Evolutionary conservation across 2,113 vertebrate species (phyloP).

Genomic region (Pangasianodon hypophthalmus): DNA sequence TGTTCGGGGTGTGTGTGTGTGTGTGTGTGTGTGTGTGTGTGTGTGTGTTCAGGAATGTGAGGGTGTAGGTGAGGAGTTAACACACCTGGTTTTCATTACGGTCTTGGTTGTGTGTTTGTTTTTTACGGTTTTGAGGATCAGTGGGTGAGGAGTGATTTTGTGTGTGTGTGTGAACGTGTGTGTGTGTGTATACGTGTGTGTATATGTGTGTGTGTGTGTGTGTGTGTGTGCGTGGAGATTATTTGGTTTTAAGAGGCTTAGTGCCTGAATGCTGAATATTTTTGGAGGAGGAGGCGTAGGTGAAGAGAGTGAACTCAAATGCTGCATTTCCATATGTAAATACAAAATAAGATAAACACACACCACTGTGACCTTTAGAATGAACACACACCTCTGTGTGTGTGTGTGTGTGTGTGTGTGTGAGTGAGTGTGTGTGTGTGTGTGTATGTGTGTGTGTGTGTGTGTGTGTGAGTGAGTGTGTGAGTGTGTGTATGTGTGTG

Average conservation of each 20-base stretch:
- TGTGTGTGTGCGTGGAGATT: conserved; percentile 2
- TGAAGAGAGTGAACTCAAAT: not conserved
- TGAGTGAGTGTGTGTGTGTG: not conserved
- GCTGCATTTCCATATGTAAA: conserved; percentile 19
- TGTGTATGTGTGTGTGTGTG: not conserved
- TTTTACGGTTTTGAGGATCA: not conserved
- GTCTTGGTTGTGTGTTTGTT: not conserved
- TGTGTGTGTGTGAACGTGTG: conserved; percentile 27
- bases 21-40: not conserved
- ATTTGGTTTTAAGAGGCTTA: not conserved
- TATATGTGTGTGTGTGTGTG: conserved; percentile 27
- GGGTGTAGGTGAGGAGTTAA: not conserved
- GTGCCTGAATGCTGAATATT: not conserved
- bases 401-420: not conserved
- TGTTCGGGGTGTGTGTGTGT: not conserved
- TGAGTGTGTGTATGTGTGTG: not conserved
- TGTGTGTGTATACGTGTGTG: conserved; percentile 26
- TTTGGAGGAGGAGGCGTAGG: not conserved
- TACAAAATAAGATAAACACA: not conserved
- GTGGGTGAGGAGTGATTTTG: not conserved
- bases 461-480: not conserved
- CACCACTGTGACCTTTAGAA: not conserved
- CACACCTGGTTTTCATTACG: conserved; percentile 14
- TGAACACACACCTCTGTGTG: not conserved
- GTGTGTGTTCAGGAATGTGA: conserved; percentile 1